Base-by-base conservation (phyloP, 2,888 invertebrate species). In the Clivina fossor region DNA sequence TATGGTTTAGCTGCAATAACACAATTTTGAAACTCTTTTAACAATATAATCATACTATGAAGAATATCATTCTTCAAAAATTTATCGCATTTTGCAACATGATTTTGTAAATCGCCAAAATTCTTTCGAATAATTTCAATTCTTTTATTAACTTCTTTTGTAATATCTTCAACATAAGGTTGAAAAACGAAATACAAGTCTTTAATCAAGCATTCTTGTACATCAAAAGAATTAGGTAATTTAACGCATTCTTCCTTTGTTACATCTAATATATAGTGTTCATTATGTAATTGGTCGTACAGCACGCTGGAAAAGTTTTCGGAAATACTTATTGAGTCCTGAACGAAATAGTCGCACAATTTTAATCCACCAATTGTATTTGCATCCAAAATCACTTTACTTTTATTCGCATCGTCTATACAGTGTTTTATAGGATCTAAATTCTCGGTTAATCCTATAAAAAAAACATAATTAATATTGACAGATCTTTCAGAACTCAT, bases 181-280 rank as follows among this genome's bases (percentile, higher is more conserved):
- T 28, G 28, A 30, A 28, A 50, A 22, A 13, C 30, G 5, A 18
- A 9, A 40, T 50, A 50, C 3, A 50, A 28, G 22, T 50, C 50
- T 1, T 38, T 28, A n/a, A 50, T 50, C 3, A 50, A 4, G 18
- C 50, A 50, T 30, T 15, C 19, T 40, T 50, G 50, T 2, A 50
- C 50, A 11, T 50, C 50, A 13, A 40, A 40, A 4, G 50, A 28
- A 1, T 3, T 2, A 4, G 4, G 4, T 3, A 19, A 18, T 30
- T 41, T 28, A 4, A 38, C 40, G 15, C 50, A 50, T n/a, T 40
- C 32, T 41, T 50, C 32, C 13, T 15, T 50, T 13, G 41, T 40
- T 3, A 32, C 26, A 4, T 50, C 30, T 2, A 50, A 8, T 4
- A 26, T 28, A 13, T 28, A 3, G 15, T 50, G 50, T 50, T 50